These are phyloP conservation scores for Diceros bicornis DNA, from an alignment of 2,797 vertebrate genomes.

Conservation along the genomic window DNA sequence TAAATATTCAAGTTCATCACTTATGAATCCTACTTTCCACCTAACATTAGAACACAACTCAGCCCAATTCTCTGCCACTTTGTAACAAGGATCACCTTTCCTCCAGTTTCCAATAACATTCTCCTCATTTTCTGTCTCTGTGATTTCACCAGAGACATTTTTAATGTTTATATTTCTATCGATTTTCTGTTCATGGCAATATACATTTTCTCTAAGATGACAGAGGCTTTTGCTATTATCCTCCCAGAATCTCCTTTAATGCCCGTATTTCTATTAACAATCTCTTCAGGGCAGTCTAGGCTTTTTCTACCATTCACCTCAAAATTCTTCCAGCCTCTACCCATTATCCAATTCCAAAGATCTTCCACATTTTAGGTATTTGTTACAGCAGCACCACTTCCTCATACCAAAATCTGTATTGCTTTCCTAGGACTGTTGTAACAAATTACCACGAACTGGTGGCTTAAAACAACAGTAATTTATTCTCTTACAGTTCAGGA, in stretches of 20 bases:
- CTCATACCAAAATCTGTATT: background rate
- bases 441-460: background rate
- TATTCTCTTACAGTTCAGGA: background rate
- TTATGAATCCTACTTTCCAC: background rate
- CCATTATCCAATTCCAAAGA: background rate
- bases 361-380: background rate
- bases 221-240: background rate
- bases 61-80: background rate
- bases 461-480: background rate
- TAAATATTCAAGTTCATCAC: background rate
- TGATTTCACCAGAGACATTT: background rate
- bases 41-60: background rate
- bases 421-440: background rate
- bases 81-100: background rate
- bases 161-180: background rate
- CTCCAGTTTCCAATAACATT: background rate
- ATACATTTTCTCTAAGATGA: background rate
- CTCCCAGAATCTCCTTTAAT: background rate
- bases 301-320: background rate
- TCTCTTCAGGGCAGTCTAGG: background rate
- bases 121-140: background rate
- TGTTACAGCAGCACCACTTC: background rate
- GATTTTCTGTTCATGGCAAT: background rate
- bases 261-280: background rate
- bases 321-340: background rate